phyloP scores from a whole-genome alignment of 2,888 invertebrate species.

The Nephrotoma appendiculata region DNA sequence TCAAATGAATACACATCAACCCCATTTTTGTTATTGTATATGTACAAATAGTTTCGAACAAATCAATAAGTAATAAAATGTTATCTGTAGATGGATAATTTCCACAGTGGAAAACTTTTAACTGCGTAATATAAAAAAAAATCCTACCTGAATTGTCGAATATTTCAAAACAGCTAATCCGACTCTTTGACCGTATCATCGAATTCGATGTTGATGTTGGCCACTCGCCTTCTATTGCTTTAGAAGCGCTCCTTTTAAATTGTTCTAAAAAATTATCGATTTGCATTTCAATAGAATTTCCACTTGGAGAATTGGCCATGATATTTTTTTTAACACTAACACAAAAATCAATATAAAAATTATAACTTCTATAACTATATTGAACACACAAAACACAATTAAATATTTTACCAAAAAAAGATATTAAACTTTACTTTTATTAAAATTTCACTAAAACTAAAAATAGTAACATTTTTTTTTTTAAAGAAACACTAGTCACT shows the following conservation, averaged over 20 bases:
- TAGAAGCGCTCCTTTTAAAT: slow-evolving; percentile 64
- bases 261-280: slow-evolving; percentile 75
- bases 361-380: too few species aligned
- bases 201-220: slow-evolving; percentile 17
- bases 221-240: slow-evolving; percentile 54
- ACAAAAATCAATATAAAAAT: neutral
- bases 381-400: too few species aligned
- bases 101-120: neutral
- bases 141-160: slow-evolving; percentile 22
- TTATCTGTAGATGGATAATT: neutral
- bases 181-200: slow-evolving; percentile 19
- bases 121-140: neutral
- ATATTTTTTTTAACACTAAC: neutral
- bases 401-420: too few species aligned
- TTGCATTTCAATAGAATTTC: slow-evolving; percentile 60
- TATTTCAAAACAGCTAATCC: slow-evolving; percentile 26
- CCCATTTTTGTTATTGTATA: neutral
- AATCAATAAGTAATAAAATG: neutral
- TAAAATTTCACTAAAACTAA: too few species aligned
- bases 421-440: too few species aligned
- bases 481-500: too few species aligned
- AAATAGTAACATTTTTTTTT: too few species aligned
- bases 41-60: neutral
- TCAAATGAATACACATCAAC: neutral
- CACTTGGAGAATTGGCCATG: slow-evolving; percentile 2